Evolutionary conservation across 2,888 invertebrate genomes (phyloP).

Genomic region (Volucella inflata): DNA sequence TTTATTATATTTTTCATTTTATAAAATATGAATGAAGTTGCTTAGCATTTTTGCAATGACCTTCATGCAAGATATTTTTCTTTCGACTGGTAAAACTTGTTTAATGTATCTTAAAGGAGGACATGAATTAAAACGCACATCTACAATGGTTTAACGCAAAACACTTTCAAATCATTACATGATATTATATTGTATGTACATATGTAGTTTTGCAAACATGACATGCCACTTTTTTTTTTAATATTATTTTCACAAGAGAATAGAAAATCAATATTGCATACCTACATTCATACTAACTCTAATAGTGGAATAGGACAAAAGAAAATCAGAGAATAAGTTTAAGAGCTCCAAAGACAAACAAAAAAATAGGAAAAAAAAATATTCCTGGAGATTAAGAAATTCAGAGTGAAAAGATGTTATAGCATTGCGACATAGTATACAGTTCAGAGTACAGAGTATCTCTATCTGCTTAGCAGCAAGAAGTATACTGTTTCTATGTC

Average conservation of each 20-base stretch:
- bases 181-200: conserved; percentile 3
- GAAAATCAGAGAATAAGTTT: not conserved
- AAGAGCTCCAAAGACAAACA: not conserved
- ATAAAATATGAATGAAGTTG: no score
- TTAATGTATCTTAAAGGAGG: conserved; percentile 14
- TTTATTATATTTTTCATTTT: no score
- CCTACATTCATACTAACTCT: conserved; percentile 28
- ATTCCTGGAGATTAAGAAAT: conserved; percentile 66
- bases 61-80: conserved; percentile 41
- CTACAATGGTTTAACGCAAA: conserved; percentile 28
- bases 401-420: conserved; percentile 66
- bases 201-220: conserved; percentile 41
- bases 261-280: conserved; percentile 65
- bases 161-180: conserved; percentile 43
- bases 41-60: conserved; percentile 8
- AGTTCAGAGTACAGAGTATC: not conserved
- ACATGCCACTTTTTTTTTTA: conserved; percentile 32
- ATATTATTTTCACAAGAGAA: conserved; percentile 34
- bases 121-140: conserved; percentile 25
- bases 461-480: conserved; percentile 28
- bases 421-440: conserved; percentile 37
- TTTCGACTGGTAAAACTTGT: conserved; percentile 43
- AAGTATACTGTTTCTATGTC: conserved; percentile 36
- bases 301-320: conserved; percentile 30
- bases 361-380: conserved; percentile 16